Base-by-base conservation (phyloP, 2,888 invertebrate genomes). In the Nematopogon swammerdamellus region DNA sequence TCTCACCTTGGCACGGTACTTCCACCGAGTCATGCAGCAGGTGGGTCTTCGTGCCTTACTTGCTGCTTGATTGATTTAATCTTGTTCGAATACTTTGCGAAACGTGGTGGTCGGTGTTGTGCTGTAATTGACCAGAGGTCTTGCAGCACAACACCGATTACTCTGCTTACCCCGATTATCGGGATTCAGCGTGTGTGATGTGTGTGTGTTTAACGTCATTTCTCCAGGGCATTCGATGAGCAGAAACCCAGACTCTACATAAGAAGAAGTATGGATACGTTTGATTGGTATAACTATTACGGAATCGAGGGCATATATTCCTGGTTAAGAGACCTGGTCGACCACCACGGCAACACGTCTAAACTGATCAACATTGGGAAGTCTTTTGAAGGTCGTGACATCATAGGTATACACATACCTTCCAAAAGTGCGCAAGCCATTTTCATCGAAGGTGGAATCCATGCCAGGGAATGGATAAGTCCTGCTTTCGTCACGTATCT, bases 391-490 rank as follows among this genome's bases (percentile, higher is more conserved):
- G 64, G 67, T 0, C 63, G 77, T 36, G 59, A 67, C 1, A 72
- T 81, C 11, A 52, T 68, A 48, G 69, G 64, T 3, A 14, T 72
- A 2, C 54, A 56, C 16, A 53, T 74, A n/a, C 16, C 48, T 2
- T 44, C 63, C 10, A 56, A 48, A 17, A 58, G 55, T 56, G 65
- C 56, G 43, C 43, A n/a, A 18, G 18, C 43, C 16, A 43, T 17
- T n/a, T 44, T 53, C 2, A n/a, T 54, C 0, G 54, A 54, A 49
- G 54, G 62, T 45, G 72, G 71, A 25, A 85, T 85, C 55, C 85
- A 86, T 60, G 85, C 85, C 1, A 74, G 88, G 45, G 89, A 89
- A 67, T 89, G 84, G 84, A 82, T 84, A 36, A 65, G 76, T 0
- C 74, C 83, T 0, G 83, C 84, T 0, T 72, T 81, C 1, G 69